Evolutionary conservation across 2,113 vertebrate genomes (phyloP), one percentile per base, ranked within the genome.

Genomic region (Pangasianodon gigas): DNA sequence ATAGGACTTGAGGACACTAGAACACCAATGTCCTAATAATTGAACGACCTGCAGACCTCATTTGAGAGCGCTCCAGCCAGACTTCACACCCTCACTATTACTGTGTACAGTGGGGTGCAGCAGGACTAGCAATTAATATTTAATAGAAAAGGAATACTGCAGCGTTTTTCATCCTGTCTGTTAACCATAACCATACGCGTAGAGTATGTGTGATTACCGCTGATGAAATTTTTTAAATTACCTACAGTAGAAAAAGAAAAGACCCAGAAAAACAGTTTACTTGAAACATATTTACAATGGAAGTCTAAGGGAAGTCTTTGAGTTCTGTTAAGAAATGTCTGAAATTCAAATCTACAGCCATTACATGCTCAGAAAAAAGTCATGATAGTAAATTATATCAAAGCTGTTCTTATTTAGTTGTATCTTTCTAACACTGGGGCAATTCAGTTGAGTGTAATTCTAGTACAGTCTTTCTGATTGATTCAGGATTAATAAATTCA

Each of bases 121-220:
- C 87, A 83, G 32, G 80, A 89, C 48, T 32, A 41, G 82, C 54
- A 89, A 85, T 89, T 89, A 85, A 85, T 85, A 79, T 79, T 67
- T 89, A 52, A 89, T 75, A 83, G 9, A 83, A 83, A 83, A 41
- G 32, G 81, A 83, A 37, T 13, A 58, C 19, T 83, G 79, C 51
- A 21, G 79, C 11, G 29, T 32, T 83, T 83, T 58, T 21, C 52
- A 56, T 41, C 18, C 51, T 54, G 79, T 54, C 79, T 54, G 77
- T 89, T 89, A 89, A 54, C 29, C 51, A 84, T 77, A 89, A 85
- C 69, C 82, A 26, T 84, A 56, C 74, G 46, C 9, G 11, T 32
- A 54, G 79, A 54, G 51, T 32, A n/a, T 19, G n/a, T 54, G 18
- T 54, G 8, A 75, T 5, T 18, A 71, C 5, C n/a, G 37, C 32